Conservation (phyloP, 2,888 invertebrate species). For the Reticulitermes lucifugus region DNA sequence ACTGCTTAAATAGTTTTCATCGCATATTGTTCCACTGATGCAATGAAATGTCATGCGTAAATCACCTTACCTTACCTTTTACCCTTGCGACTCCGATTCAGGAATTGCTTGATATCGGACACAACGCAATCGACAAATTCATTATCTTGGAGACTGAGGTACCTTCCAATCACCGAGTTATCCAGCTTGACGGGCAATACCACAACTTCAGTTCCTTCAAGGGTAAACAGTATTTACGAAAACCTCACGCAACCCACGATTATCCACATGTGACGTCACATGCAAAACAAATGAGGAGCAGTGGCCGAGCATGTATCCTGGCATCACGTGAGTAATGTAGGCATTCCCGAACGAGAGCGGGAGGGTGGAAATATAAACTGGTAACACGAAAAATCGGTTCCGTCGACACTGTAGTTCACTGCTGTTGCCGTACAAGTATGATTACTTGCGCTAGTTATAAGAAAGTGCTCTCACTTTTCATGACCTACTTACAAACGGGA, state of each 20-base stretch:
- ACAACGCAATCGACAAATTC: conserved; percentile 63
- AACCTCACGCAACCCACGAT: background rate
- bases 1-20: background rate
- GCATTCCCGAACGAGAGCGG: too few relatives aligned
- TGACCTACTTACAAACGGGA: conserved; percentile 26
- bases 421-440: too few relatives aligned
- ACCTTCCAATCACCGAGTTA: conserved; percentile 46
- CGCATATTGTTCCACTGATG: background rate
- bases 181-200: conserved; percentile 46
- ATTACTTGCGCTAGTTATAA: background rate
- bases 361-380: too few relatives aligned
- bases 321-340: background rate
- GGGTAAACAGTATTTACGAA: background rate
- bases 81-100: conserved; percentile 58
- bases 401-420: too few relatives aligned
- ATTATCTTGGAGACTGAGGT: conserved; percentile 60
- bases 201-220: background rate
- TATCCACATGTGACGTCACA: conserved; percentile 19
- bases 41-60: background rate
- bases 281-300: background rate
- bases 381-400: too few relatives aligned
- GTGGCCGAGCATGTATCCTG: background rate
- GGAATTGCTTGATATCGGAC: conserved; percentile 61
- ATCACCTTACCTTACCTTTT: conserved; percentile 58
- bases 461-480: conserved; percentile 39